These are phyloP conservation scores for Stichodactyla helianthus DNA, from an alignment of 64 coral and sea anemone species.

Conservation along the genomic window DNA sequence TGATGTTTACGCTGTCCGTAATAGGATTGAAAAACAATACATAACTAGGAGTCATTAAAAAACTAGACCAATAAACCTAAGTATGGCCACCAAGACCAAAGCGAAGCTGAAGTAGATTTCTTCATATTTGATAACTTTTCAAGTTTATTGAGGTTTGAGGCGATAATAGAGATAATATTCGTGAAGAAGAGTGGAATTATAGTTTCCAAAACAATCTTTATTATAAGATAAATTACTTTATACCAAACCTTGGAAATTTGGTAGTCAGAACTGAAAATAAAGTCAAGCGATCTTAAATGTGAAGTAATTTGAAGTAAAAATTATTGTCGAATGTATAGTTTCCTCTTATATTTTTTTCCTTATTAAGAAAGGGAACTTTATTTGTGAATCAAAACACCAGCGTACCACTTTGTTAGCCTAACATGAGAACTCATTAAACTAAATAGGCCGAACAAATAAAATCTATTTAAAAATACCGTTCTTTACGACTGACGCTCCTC, in stretches of 20 bases:
- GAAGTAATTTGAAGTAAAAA: too few species aligned
- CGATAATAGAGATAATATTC: not conserved
- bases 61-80: conserved; percentile 2
- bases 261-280: not conserved
- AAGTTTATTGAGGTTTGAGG: not conserved
- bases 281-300: too few species aligned
- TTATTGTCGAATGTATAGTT: too few species aligned
- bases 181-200: not conserved
- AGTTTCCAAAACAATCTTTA: not conserved
- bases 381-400: not conserved
- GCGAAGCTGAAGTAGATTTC: conserved; percentile 12
- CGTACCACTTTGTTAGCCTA: not conserved
- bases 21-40: conserved; percentile 3
- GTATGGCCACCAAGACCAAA: not conserved
- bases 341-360: not conserved
- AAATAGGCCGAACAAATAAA: not conserved
- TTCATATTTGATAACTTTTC: conserved; percentile 10
- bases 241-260: not conserved
- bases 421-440: not conserved
- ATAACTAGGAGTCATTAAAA: not conserved
- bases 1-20: not conserved
- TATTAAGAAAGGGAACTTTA: not conserved
- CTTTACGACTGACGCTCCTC: not conserved
- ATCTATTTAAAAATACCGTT: not conserved
- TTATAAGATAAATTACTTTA: not conserved